Conservation (phyloP, 2,797 vertebrate species). For the Enteromius argenteus region DNA sequence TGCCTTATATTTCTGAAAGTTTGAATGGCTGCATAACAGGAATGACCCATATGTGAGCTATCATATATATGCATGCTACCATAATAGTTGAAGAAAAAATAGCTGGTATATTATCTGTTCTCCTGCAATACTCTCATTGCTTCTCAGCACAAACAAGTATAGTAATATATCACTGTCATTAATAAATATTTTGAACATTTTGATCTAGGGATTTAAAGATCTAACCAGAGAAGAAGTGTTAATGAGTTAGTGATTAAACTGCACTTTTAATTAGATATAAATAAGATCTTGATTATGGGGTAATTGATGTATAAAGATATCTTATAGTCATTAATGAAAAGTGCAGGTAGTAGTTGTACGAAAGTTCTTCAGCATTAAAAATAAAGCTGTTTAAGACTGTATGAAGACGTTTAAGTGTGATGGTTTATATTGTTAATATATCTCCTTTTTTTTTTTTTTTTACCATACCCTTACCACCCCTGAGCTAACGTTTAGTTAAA, state of each 20-base stretch:
- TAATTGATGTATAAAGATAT: conserved; percentile 37
- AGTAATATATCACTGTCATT: background rate
- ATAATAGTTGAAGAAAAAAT: background rate
- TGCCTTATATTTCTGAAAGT: conserved; percentile 6
- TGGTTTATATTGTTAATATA: conserved; percentile 13
- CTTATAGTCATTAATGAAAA: conserved; percentile 42
- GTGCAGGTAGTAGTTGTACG: conserved; percentile 35
- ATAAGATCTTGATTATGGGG: background rate
- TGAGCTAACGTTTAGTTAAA: conserved; percentile 52
- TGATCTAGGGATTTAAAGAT: background rate
- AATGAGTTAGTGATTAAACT: background rate
- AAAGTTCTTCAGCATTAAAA: conserved; percentile 33
- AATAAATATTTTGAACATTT: background rate
- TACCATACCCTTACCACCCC: conserved; percentile 39
- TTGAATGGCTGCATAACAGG: conserved; percentile 9
- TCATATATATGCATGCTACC: background rate
- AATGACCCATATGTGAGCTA: conserved; percentile 7
- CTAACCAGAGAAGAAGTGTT: conserved; percentile 4
- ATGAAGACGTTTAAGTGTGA: conserved; percentile 20
- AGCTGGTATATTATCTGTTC: background rate
- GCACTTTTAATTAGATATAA: conserved; percentile 1
- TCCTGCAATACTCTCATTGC: conserved; percentile 1
- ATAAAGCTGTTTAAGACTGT: background rate
- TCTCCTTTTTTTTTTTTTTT: conserved; percentile 31
- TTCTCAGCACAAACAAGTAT: background rate